Percentiles rank a stretch among this genome's conserved stretches.
phyloP scores from a whole-genome alignment of 2,113 vertebrate genomes.

The Triplophysa dalaica region DNA sequence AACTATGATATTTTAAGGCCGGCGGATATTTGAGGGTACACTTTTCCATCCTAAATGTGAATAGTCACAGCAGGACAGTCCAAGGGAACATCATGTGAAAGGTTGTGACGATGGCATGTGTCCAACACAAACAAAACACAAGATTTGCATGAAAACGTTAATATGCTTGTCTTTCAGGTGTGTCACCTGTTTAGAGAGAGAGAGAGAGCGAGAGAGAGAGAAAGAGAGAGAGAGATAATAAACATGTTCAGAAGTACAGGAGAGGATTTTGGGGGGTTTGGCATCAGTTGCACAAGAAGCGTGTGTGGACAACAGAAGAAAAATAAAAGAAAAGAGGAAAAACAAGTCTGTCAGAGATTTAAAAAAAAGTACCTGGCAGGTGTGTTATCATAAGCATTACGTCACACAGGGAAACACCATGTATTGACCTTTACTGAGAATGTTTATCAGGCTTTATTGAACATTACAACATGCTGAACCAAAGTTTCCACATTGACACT shows the following conservation, averaged over 20 bases:
- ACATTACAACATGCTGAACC: neutral
- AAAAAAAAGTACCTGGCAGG: neutral
- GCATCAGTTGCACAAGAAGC: neutral
- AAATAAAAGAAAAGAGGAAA: too few relatives aligned
- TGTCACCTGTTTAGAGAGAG: neutral
- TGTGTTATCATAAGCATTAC: neutral
- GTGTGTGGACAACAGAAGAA: neutral
- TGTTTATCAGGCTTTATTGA: too few relatives aligned
- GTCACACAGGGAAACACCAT: neutral
- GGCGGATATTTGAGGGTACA: too few relatives aligned
- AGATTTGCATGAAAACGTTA: neutral
- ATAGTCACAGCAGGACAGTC: neutral
- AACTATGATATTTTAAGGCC: too few relatives aligned
- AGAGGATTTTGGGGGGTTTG: neutral
- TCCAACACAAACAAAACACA: neutral
- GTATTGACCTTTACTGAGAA: too few relatives aligned
- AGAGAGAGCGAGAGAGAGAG: too few relatives aligned
- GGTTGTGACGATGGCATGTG: neutral
- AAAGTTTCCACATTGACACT: neutral
- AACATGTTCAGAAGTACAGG: neutral
- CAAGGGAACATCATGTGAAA: neutral
- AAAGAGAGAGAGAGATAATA: neutral
- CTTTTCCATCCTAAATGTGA: too few relatives aligned
- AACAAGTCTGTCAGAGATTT: neutral
- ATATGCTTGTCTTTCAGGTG: neutral